A percentile compares a stretch with the other conserved stretches of the same genome.
Conservation (phyloP, 64 coral and sea anemone species). For the Platygyra sinensis region DNA sequence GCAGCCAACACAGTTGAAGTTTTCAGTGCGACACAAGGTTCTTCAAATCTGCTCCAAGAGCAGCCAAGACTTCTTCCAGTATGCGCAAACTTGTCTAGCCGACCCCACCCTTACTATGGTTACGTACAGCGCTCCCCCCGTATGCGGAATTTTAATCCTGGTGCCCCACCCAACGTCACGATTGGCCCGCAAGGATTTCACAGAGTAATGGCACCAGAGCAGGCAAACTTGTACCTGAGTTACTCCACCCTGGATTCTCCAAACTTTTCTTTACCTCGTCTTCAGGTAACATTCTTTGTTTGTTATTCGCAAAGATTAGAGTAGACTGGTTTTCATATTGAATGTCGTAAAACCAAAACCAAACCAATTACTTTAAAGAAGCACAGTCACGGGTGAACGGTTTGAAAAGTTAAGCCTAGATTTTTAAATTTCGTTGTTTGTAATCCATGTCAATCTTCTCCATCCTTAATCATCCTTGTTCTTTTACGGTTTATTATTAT, state of each 20-base stretch:
- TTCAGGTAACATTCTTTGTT: background rate
- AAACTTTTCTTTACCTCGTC: background rate
- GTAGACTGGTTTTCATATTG: no score
- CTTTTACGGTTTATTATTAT: no score
- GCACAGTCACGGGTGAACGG: no score
- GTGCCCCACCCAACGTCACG: background rate
- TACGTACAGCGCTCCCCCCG: background rate
- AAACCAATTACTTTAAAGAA: no score
- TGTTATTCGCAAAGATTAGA: background rate
- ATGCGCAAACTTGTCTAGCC: background rate
- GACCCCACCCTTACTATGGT: background rate
- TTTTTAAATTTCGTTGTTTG: no score
- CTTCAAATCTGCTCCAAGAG: background rate
- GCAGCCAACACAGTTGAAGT: background rate
- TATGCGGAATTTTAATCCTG: background rate
- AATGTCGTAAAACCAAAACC: no score
- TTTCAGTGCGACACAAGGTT: background rate
- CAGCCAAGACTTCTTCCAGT: background rate
- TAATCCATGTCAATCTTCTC: no score
- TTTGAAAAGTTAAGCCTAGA: no score
- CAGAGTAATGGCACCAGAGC: background rate
- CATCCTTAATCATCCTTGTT: no score
- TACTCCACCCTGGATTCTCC: background rate
- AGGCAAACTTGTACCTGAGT: background rate
- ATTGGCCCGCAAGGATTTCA: background rate